These are phyloP conservation scores for Aporophyla nigra DNA, from an alignment of 2,888 invertebrate species.

Conservation along the genomic window DNA sequence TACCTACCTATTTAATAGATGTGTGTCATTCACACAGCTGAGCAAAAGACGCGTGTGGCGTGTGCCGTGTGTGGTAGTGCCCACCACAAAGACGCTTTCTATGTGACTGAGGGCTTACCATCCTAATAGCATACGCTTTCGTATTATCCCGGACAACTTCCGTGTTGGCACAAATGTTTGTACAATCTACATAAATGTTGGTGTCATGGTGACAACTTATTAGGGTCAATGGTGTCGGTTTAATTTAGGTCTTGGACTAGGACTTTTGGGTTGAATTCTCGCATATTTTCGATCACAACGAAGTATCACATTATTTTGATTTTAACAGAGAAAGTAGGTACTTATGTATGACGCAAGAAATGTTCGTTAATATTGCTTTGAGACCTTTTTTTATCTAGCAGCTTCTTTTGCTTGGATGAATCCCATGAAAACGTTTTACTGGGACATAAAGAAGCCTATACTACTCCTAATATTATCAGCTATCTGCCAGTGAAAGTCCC, in stretches of 20 bases:
- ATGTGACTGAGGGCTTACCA: neutral
- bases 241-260: neutral
- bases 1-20: too few relatives aligned
- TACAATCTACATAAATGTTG: neutral
- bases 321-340: too few relatives aligned
- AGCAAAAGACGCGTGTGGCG: neutral
- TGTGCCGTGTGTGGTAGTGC: neutral
- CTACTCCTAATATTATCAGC: too few relatives aligned
- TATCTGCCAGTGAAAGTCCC: too few relatives aligned
- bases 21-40: too few relatives aligned
- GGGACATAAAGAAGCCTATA: too few relatives aligned
- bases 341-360: too few relatives aligned
- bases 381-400: too few relatives aligned
- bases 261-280: neutral
- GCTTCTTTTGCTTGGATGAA: too few relatives aligned
- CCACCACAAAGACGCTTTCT: neutral
- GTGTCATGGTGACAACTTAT: neutral
- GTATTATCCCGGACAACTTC: neutral
- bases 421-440: too few relatives aligned
- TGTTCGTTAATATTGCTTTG: too few relatives aligned
- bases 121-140: neutral
- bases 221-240: neutral
- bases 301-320: too few relatives aligned
- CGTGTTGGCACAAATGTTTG: slow-evolving; percentile 1
- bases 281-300: neutral